Conservation (phyloP, 1,140 invertebrate genomes). For the Macrobrachium nipponense region DNA sequence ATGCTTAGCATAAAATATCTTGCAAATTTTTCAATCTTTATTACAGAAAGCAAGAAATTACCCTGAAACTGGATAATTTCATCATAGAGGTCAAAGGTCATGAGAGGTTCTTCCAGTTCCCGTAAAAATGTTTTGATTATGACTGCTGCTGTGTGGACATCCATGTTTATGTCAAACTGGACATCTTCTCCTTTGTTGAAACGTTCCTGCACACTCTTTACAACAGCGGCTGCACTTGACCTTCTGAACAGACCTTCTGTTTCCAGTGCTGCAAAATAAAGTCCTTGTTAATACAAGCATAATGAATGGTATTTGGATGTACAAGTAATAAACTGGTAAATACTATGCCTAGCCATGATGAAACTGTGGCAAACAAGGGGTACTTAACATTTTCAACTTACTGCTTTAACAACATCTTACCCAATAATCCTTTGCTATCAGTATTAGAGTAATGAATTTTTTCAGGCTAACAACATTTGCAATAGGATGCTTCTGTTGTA, state of each 20-base stretch:
- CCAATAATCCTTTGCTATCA: too few relatives aligned
- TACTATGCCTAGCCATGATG: too few relatives aligned
- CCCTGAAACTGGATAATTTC: slow-evolving; percentile 93
- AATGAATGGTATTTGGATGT: neutral
- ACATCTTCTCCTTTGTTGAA: slow-evolving; percentile 88
- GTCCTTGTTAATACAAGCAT: neutral
- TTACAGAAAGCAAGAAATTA: slow-evolving; percentile 67
- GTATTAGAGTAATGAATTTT: too few relatives aligned
- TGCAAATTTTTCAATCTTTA: too few relatives aligned
- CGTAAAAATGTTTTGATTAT: slow-evolving; percentile 94
- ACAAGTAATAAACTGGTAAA: too few relatives aligned
- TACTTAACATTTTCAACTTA: too few relatives aligned
- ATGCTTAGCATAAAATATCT: too few relatives aligned
- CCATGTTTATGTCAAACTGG: slow-evolving; percentile 78
- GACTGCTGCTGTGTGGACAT: slow-evolving; percentile 93
- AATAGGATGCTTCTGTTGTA: too few relatives aligned
- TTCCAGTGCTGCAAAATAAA: slow-evolving; percentile 74
- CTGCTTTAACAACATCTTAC: too few relatives aligned
- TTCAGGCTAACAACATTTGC: too few relatives aligned
- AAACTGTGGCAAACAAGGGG: too few relatives aligned
- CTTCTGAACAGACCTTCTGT: slow-evolving; percentile 95
- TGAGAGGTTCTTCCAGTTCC: slow-evolving; percentile 91
- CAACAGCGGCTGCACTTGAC: slow-evolving; percentile 84
- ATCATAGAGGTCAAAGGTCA: slow-evolving; percentile 95
- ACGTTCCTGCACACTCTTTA: slow-evolving; percentile 86